Base-by-base conservation (phyloP, 2,113 vertebrate genomes). In the Ceratotherium simum region DNA sequence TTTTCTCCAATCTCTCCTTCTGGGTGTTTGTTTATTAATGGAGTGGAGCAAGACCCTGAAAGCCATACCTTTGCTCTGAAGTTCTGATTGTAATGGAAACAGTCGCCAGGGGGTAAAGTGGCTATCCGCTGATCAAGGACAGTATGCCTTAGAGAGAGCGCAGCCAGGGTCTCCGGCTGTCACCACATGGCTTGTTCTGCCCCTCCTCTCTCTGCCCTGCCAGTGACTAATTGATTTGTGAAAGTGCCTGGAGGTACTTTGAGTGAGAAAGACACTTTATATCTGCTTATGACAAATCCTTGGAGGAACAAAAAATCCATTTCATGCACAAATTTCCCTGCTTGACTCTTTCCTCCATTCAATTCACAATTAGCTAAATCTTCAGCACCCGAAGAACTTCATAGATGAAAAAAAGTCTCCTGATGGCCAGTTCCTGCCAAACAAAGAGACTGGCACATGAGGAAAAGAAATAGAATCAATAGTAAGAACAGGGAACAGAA, bases 41-140 rank as follows among this genome's bases (percentile, higher is more conserved):
- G 23, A 97, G 27, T 36, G 5, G 39, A 95, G 69, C 6, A 5
- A 81, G 82, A 85, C 56, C 51, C 89, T 62, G n/a, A 84, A 69
- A 94, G 92, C 72, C 39, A 8, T 48, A 36, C 73, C 85, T 90
- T 95, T n/a, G 79, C 93, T 95, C 93, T 94, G 46, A 95, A 95
- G 64, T 95, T 92, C 83, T 97, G 92, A 95, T 69, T 93, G 83
- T 95, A 88, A 97, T 92, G 62, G 92, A 72, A 95, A 95, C 58
- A 95, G 97, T 95, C 76, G 8, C 90, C 87, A 80, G 85, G 56
- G 36, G 72, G 62, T 92, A 73, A 95, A 93, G 46, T 96, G 89
- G 93, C 84, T 97, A 90, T 96, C 97, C 87, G 92, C 93, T 92
- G 93, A 97, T 78, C 96, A 88, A 97, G 96, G 97, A 92, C 89